Evolutionary conservation across 2,888 invertebrate genomes (phyloP).

Genomic region (Unio delphinus): DNA sequence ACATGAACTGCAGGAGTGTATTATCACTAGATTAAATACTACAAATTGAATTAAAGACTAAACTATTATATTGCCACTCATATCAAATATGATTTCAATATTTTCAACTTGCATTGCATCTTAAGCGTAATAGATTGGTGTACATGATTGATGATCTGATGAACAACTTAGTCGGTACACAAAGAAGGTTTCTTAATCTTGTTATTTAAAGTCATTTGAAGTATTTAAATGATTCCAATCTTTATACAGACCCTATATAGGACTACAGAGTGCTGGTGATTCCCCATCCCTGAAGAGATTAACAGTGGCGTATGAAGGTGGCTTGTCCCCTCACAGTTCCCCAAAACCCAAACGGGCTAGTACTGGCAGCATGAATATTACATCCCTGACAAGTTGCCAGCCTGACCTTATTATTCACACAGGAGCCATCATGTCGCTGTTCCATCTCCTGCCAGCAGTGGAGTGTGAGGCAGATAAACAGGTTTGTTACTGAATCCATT

Average conservation of each 20-base stretch:
- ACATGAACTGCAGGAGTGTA: no score
- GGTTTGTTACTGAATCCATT: no score
- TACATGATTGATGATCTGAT: no score
- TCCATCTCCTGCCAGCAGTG: conserved; percentile 81
- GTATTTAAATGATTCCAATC: no score
- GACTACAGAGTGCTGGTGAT: conserved; percentile 24
- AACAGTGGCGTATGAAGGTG: conserved; percentile 39
- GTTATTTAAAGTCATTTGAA: no score
- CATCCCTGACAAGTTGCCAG: conserved; percentile 74
- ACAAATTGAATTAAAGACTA: not conserved
- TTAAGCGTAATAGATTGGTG: no score
- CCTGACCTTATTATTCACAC: conserved; percentile 91
- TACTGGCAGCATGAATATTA: conserved; percentile 60
- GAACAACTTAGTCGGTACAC: no score
- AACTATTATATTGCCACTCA: no score
- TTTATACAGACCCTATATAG: conserved; percentile 1
- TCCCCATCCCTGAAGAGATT: conserved; percentile 54
- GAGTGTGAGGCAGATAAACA: conserved; percentile 35
- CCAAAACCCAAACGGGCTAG: conserved; percentile 62
- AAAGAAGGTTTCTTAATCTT: no score
- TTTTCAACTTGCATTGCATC: no score
- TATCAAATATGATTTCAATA: no score
- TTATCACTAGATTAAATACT: not conserved
- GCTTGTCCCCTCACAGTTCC: conserved; percentile 24
- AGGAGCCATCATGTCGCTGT: conserved; percentile 87